phyloP scores from a whole-genome alignment of 2,888 invertebrate genomes.

The Acanthacorydalis orientalis region DNA sequence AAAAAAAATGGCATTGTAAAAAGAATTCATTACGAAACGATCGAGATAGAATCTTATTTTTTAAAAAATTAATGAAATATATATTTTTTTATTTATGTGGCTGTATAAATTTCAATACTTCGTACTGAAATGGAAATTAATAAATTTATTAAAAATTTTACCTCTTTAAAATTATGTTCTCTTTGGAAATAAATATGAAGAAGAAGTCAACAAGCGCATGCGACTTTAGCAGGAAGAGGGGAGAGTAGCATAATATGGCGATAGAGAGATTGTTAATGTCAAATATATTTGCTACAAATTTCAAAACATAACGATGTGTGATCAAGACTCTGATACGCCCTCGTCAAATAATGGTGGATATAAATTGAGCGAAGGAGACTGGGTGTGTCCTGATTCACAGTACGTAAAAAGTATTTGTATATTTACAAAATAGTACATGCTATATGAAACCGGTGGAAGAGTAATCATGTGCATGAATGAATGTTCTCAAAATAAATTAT shows the following conservation, averaged over 20 bases:
- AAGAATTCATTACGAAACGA: background rate
- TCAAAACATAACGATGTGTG: slow-evolving; percentile 1
- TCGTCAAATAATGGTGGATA: background rate
- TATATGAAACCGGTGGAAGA: slow-evolving; percentile 10
- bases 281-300: background rate
- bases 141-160: background rate
- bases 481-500: no score
- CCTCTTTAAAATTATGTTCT: no score
- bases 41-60: background rate
- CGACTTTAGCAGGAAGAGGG: background rate
- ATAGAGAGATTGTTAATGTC: background rate
- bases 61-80: no score
- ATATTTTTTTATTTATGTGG: no score
- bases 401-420: slow-evolving; percentile 1
- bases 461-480: no score
- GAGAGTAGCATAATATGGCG: background rate
- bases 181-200: background rate
- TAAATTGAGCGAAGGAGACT: slow-evolving; percentile 32
- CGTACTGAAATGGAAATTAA: no score
- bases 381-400: slow-evolving; percentile 43
- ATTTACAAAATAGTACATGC: background rate
- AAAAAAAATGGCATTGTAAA: background rate
- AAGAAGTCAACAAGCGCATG: background rate
- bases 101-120: no score
- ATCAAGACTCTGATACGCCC: background rate